Percentiles rank a stretch among this genome's conserved stretches.
These are phyloP conservation scores for Chrysaora quinquecirrha DNA, from an alignment of 30 jellyfish, hydroid and myxozoan species.

Conservation along the genomic window DNA sequence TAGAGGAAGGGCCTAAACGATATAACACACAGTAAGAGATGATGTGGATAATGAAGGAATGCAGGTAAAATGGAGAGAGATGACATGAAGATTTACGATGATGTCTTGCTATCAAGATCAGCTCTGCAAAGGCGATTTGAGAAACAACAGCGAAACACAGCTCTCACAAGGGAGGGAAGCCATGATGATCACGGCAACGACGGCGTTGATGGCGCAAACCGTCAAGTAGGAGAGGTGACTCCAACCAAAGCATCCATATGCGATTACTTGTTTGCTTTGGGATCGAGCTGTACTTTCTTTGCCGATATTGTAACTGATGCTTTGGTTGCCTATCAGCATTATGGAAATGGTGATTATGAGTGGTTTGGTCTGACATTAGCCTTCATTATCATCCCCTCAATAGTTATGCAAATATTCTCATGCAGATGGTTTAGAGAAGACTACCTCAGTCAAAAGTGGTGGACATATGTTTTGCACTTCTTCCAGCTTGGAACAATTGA, in stretches of 20 bases:
- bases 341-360: constrained; percentile 26
- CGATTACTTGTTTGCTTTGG: constrained; percentile 75
- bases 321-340: constrained; percentile 82
- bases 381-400: constrained; percentile 70
- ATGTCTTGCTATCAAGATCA: not conserved
- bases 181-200: not conserved
- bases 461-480: constrained; percentile 72
- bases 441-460: constrained; percentile 42
- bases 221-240: constrained; percentile 29
- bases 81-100: no score
- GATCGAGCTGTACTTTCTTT: constrained; percentile 68
- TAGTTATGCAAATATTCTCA: constrained; percentile 79
- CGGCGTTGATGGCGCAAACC: constrained; percentile 43
- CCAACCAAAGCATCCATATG: constrained; percentile 70
- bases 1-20: no score
- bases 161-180: not conserved
- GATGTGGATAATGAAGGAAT: no score
- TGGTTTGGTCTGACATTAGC: constrained; percentile 84
- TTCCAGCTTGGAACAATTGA: constrained; percentile 79
- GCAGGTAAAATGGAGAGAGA: no score
- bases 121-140: not conserved
- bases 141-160: not conserved
- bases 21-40: no score
- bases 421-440: constrained; percentile 85
- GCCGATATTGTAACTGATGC: constrained; percentile 83